phyloP scores from a whole-genome alignment of 1,140 invertebrate species.

The Colletes gigas region DNA sequence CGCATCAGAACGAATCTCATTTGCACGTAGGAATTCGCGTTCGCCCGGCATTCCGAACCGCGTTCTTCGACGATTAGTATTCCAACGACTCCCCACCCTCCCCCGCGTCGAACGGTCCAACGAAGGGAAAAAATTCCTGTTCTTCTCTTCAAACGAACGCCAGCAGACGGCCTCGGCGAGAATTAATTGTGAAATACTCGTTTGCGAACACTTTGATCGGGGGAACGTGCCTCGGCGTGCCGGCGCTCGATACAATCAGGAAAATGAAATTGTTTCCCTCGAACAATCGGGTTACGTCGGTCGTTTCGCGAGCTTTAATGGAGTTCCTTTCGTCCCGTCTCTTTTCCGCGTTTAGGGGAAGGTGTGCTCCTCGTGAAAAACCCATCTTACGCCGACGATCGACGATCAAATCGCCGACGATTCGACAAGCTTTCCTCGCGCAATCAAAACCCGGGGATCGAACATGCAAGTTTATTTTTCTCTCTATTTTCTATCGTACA shows the following conservation, averaged over 20 bases:
- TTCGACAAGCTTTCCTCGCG: too few species aligned
- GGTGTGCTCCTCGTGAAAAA: background rate
- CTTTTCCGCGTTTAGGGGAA: background rate
- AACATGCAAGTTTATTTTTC: too few species aligned
- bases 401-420: too few species aligned
- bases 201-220: constrained; percentile 2
- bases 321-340: background rate
- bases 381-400: background rate
- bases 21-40: constrained; percentile 41
- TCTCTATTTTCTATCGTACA: too few species aligned
- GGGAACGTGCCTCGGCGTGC: background rate
- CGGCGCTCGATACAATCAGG: background rate
- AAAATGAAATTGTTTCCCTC: constrained; percentile 16
- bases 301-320: background rate
- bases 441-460: too few species aligned
- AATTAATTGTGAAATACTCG: constrained; percentile 14
- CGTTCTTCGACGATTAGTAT: constrained; percentile 42
- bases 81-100: background rate
- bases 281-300: background rate
- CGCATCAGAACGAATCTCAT: constrained; percentile 13
- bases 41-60: constrained; percentile 17
- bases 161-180: background rate
- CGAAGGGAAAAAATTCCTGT: background rate
- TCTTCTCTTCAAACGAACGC: background rate
- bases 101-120: background rate